A percentile compares a stretch with the other conserved stretches of the same genome.
Conservation (phyloP, 2,113 vertebrate species). For the Helogale parvula region DNA sequence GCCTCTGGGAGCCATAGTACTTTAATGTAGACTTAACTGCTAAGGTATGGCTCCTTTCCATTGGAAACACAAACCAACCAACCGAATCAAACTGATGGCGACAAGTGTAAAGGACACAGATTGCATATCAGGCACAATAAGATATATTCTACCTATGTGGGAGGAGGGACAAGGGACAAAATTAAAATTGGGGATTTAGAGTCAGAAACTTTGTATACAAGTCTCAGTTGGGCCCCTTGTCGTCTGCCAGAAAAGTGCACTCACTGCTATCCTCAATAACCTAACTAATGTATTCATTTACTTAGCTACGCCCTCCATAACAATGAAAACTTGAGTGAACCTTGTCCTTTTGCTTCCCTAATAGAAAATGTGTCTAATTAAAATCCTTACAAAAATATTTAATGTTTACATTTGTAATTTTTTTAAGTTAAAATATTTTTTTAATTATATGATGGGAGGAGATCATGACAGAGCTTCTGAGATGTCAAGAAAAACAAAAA, state of each 20-base stretch:
- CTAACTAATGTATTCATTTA: background rate
- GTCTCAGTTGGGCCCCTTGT: background rate
- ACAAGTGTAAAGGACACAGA: background rate
- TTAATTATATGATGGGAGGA: background rate
- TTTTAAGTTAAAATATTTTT: background rate
- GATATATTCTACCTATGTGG: background rate
- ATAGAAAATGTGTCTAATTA: background rate
- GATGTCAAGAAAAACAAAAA: background rate
- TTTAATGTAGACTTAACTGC: background rate
- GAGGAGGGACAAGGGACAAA: fast-evolving
- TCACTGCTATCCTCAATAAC: background rate
- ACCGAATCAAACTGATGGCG: background rate
- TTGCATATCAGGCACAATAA: background rate
- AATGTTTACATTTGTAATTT: background rate
- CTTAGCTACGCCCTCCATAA: background rate
- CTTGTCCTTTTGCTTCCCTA: background rate
- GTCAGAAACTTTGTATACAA: background rate
- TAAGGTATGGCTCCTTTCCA: background rate
- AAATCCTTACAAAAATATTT: background rate
- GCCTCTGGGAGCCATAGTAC: background rate
- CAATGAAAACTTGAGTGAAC: background rate
- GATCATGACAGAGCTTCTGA: background rate
- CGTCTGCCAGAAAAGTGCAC: background rate
- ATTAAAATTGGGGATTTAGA: background rate
- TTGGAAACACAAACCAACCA: background rate